Conservation (phyloP, 2,797 vertebrate genomes). For the Austrolebias charrua region DNA sequence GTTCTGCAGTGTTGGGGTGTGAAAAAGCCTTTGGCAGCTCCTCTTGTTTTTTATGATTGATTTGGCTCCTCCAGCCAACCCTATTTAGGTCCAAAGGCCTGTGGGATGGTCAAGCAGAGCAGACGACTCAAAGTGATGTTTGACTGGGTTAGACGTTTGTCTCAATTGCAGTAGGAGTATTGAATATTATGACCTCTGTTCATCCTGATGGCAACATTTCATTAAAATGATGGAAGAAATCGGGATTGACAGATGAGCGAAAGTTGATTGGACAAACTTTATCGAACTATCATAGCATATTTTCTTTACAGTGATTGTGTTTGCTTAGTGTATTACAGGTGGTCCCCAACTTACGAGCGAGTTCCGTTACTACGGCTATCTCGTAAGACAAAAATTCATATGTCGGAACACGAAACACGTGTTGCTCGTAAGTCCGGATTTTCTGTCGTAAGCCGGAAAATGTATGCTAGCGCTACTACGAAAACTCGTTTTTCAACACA, state of each 20-base stretch:
- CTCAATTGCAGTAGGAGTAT: constrained; percentile 39
- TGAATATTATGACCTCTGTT: constrained; percentile 55
- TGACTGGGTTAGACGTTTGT: constrained; percentile 61
- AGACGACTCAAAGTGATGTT: constrained; percentile 52
- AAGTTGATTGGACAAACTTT: constrained; percentile 17
- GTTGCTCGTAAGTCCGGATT: no score
- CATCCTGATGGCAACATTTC: constrained; percentile 30
- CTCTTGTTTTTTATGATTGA: constrained; percentile 65
- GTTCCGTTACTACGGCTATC: no score
- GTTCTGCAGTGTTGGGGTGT: constrained; percentile 54
- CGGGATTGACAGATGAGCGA: constrained; percentile 27
- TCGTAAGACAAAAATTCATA: no score
- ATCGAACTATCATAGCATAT: background rate
- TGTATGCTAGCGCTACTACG: no score
- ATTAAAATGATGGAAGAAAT: constrained; percentile 28
- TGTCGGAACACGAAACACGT: no score
- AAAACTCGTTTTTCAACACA: no score
- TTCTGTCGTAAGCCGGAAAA: no score
- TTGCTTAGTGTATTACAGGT: constrained; percentile 7
- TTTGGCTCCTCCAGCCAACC: constrained; percentile 64
- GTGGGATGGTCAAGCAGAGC: constrained; percentile 61
- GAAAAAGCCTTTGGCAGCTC: constrained; percentile 65
- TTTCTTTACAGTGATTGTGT: background rate
- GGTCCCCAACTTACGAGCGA: no score
- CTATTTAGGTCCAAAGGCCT: constrained; percentile 63